Conservation (phyloP, 1,140 invertebrate genomes). For the Zaprionus africanus region DNA sequence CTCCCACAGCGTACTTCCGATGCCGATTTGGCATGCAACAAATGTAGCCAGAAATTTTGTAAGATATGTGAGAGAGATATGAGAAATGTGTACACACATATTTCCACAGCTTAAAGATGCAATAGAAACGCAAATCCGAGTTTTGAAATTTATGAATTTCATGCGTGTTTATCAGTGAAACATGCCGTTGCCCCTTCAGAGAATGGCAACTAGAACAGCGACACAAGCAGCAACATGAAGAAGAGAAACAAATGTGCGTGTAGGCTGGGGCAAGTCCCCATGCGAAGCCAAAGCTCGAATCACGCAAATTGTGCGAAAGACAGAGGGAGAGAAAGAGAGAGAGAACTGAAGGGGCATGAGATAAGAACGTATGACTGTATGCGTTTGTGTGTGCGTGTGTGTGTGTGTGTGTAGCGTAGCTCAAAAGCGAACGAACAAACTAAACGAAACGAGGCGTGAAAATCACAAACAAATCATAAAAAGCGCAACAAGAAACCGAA, state of each 20-base stretch:
- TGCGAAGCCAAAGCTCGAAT: conserved; percentile 57
- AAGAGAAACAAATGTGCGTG: conserved; percentile 16
- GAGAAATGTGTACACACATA: conserved; percentile 23
- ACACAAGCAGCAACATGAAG: conserved; percentile 8
- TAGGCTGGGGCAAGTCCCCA: conserved; percentile 39
- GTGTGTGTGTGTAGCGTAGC: conserved; percentile 32
- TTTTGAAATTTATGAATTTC: conserved; percentile 76
- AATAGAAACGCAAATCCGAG: conserved; percentile 46
- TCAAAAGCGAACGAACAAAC: conserved; percentile 58
- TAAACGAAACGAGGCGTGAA: conserved; percentile 76
- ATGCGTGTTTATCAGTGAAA: conserved; percentile 79
- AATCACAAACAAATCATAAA: conserved; percentile 79
- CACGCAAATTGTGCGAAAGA: conserved; percentile 34
- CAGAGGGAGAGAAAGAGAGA: conserved; percentile 3
- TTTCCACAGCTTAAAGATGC: conserved; percentile 67
- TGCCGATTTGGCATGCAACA: conserved; percentile 64
- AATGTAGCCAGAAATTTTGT: conserved; percentile 48
- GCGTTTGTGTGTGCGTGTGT: neutral
- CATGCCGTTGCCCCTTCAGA: conserved; percentile 37
- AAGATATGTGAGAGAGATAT: neutral
- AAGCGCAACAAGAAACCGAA: conserved; percentile 71
- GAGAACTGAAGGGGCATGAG: conserved; percentile 20
- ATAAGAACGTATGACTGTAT: conserved; percentile 34
- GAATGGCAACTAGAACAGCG: conserved; percentile 2
- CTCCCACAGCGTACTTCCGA: conserved; percentile 19